Conservation (phyloP, 53 echinoderm and acorn worm species). For the Astropecten irregularis region DNA sequence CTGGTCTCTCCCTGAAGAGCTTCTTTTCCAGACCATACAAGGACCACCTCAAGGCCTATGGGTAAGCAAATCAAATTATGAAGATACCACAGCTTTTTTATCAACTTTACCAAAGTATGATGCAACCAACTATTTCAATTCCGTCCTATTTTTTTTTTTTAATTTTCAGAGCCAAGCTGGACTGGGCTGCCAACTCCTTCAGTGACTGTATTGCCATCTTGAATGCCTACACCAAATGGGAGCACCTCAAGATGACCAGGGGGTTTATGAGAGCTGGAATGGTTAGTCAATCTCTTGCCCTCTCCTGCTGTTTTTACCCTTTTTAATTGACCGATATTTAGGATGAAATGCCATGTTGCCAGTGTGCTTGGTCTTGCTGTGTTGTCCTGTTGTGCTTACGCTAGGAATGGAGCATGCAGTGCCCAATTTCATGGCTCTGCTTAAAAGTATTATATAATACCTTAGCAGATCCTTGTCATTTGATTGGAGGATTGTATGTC, state of each 20-base stretch:
- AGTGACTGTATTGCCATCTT: slow-evolving; percentile 84
- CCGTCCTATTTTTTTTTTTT: slow-evolving; percentile 6
- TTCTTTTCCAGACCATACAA: slow-evolving; percentile 89
- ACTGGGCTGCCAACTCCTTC: slow-evolving; percentile 85
- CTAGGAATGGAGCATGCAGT: too few relatives aligned
- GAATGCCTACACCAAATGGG: slow-evolving; percentile 87
- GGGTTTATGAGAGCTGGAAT: slow-evolving; percentile 74
- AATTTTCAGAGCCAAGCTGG: slow-evolving; percentile 67
- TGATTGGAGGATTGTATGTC: too few relatives aligned
- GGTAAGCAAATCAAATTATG: slow-evolving; percentile 8
- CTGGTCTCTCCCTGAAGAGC: slow-evolving; percentile 90
- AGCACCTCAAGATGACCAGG: slow-evolving; percentile 61
- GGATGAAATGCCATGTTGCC: too few relatives aligned
- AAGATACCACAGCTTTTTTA: too few relatives aligned
- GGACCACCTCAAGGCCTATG: slow-evolving; percentile 81
- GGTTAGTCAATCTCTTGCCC: slow-evolving; percentile 52
- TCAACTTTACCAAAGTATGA: too few relatives aligned
- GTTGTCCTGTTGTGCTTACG: too few relatives aligned
- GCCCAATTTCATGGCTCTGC: too few relatives aligned
- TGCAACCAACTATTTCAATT: too few relatives aligned
- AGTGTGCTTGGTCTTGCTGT: too few relatives aligned
- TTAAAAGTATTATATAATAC: too few relatives aligned
- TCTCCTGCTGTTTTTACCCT: neutral
- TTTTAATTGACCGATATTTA: too few relatives aligned
- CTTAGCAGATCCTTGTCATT: too few relatives aligned